Percentiles rank a stretch among this genome's conserved stretches.
Evolutionary conservation across 2,888 invertebrate species (phyloP).

Genomic region (Cephus runcator): DNA sequence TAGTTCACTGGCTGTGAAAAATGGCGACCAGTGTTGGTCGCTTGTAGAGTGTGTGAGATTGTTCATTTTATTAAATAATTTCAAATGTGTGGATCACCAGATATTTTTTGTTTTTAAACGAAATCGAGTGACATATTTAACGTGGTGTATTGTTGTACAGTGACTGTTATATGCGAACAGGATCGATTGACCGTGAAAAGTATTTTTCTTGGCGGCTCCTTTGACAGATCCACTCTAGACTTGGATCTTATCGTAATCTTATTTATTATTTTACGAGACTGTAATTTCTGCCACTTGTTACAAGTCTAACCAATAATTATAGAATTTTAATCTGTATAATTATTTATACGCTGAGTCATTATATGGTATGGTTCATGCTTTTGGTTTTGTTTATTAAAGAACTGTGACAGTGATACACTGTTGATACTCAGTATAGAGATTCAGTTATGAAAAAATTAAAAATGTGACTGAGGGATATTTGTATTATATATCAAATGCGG

Average conservation of each 20-base stretch:
- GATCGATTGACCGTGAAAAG: neutral
- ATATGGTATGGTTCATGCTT: neutral
- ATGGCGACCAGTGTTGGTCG: neutral
- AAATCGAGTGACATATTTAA: neutral
- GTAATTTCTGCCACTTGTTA: neutral
- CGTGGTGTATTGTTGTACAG: neutral
- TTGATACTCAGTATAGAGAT: neutral
- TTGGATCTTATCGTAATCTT: neutral
- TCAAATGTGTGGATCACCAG: neutral
- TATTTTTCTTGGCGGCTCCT: neutral
- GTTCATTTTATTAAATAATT: neutral
- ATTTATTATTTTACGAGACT: neutral
- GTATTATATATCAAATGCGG: neutral
- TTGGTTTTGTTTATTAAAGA: neutral
- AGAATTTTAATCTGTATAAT: neutral
- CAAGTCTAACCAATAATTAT: neutral
- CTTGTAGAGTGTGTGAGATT: neutral
- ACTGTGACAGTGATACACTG: neutral
- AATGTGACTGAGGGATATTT: neutral
- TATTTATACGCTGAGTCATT: neutral
- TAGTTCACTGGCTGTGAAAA: neutral
- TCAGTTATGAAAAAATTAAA: neutral
- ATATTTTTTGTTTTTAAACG: neutral
- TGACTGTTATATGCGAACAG: neutral
- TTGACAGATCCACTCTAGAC: neutral